Base-by-base conservation (phyloP, 2,888 invertebrate species). In the Heteropelma amictum region DNA sequence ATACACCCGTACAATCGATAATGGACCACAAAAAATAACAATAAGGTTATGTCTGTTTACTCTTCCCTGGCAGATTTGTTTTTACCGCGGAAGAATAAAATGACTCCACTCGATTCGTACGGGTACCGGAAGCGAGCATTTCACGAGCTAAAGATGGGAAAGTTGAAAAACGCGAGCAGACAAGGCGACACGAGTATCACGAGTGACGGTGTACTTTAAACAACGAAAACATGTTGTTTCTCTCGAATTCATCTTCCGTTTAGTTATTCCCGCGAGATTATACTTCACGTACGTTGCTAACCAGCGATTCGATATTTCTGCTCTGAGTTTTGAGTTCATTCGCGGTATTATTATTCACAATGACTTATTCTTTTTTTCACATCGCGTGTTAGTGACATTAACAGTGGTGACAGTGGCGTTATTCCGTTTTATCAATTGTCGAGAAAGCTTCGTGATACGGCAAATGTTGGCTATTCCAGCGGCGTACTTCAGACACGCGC, bases 71-170 rank as follows among this genome's bases (percentile, higher is more conserved):
- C 12, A 53, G 51, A 30, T 23, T 47, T 58, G 64, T 65, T 61
- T 75, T 65, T 70, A 30, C 12, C 12, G 60, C 30, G 26, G 61
- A 47, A 56, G 65, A 38, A 54, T 49, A 61, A 70, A 75, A 70
- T 40, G 65, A 60, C 60, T 65, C 60, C 61, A 65, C 70, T 75
- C 70, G 65, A 49, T 65, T 56, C 49, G 47, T 45, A 65, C 14
- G 30, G 51, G 38, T 47, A 30, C 28, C 7, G 63, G 35, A 28
- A 6, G 40, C 21, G 14, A 38, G 45, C 14, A n/a, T 2, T 10
- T 7, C 23, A 23, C 33, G 10, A n/a, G n/a, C n/a, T n/a, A 19
- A 51, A 51, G 26, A 64, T 64, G 14, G 14, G 10, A 12, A 42
- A 42, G 17, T 26, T 23, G 35, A 26, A 14, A 40, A 38, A n/a